Evolutionary conservation across 2,888 invertebrate genomes (phyloP).

Genomic region (Eledona agricola): DNA sequence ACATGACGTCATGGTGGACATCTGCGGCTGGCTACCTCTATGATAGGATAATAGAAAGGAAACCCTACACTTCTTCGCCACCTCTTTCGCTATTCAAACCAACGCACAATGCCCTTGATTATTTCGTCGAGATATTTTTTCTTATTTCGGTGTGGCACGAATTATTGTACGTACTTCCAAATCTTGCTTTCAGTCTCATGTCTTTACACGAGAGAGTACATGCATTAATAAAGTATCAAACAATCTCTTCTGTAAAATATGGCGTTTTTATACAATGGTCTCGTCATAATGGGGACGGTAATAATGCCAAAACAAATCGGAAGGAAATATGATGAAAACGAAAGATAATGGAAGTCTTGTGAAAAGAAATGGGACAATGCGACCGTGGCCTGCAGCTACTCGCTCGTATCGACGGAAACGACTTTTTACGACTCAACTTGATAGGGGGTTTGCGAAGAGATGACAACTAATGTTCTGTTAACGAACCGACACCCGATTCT

Average conservation of each 20-base stretch:
- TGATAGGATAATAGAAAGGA: conserved; percentile 31
- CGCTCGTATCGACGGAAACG: conserved; percentile 27
- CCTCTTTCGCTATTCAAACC: conserved; percentile 21
- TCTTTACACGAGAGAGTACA: conserved; percentile 13
- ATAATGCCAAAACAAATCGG: conserved; percentile 53
- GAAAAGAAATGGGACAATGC: conserved; percentile 41
- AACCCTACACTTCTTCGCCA: conserved; percentile 32
- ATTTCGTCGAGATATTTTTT: conserved; percentile 29
- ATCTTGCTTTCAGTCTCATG: conserved; percentile 17
- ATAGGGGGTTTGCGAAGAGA: no score
- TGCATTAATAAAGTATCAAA: conserved; percentile 39
- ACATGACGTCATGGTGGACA: conserved; percentile 35
- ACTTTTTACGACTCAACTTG: conserved; percentile 6
- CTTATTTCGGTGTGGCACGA: conserved; percentile 11
- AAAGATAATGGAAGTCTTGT: conserved; percentile 44
- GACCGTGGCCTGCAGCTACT: conserved; percentile 35
- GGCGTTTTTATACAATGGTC: conserved; percentile 28
- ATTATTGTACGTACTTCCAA: no score
- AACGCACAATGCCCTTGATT: conserved; percentile 24
- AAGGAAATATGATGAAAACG: conserved; percentile 48
- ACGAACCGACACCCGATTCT: no score
- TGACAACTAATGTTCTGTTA: no score
- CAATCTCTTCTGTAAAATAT: conserved; percentile 31
- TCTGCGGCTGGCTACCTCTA: conserved; percentile 29
- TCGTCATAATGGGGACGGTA: conserved; percentile 28